Evolutionary conservation across 2,797 vertebrate genomes (phyloP).

Genomic region (Lagorchestes hirsutus): DNA sequence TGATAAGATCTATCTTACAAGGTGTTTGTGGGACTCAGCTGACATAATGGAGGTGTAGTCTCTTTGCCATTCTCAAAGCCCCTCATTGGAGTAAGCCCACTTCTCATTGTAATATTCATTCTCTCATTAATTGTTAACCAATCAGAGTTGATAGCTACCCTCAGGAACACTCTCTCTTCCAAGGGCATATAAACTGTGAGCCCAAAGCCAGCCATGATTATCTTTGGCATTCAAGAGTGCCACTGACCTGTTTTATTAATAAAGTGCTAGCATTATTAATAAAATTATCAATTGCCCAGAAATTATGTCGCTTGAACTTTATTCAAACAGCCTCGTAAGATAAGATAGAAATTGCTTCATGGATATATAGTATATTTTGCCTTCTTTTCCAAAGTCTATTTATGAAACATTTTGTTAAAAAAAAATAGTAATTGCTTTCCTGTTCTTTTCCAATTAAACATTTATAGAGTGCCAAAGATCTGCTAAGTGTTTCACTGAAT

Average conservation of each 20-base stretch:
- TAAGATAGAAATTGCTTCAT: constrained; percentile 45
- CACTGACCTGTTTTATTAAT: not conserved
- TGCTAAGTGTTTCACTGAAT: not conserved
- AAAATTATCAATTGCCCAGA: not conserved
- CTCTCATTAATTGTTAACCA: not conserved
- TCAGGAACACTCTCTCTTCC: not conserved
- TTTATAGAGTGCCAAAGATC: not conserved
- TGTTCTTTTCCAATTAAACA: constrained; percentile 38
- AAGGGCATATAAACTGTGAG: not conserved
- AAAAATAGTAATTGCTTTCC: constrained; percentile 33
- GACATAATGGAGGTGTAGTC: not conserved
- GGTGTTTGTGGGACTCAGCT: not conserved
- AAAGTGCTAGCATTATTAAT: not conserved
- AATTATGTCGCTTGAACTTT: not conserved
- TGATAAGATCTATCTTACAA: not conserved
- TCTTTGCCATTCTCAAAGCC: not conserved
- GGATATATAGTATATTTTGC: not conserved
- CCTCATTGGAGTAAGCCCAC: not conserved
- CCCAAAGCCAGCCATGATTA: not conserved
- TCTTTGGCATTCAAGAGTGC: not conserved
- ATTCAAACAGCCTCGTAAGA: constrained; percentile 37
- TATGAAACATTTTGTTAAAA: constrained; percentile 40
- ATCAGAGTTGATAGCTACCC: not conserved
- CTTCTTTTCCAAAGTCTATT: constrained; percentile 40
- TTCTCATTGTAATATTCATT: not conserved